A percentile compares a stretch with the other conserved stretches of the same genome.
Evolutionary conservation across 2,888 invertebrate species (phyloP).

Genomic region (Meganola albula): DNA sequence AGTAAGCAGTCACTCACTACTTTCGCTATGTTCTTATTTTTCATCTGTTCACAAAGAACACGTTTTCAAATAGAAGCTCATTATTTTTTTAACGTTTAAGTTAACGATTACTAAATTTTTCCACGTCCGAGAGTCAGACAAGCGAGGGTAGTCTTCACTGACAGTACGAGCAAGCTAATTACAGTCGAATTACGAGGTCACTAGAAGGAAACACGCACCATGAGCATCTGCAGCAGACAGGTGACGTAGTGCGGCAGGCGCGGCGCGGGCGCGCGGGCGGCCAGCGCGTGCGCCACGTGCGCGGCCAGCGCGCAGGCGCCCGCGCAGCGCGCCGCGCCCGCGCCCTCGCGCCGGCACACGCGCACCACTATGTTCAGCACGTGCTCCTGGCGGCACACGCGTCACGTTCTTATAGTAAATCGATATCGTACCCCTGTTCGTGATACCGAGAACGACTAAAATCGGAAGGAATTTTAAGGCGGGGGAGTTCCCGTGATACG

Average conservation of each 20-base stretch:
- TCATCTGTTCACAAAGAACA: slow-evolving; percentile 81
- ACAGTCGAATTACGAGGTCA: not conserved
- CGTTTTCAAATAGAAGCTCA: no score
- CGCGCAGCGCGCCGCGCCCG: slow-evolving; percentile 91
- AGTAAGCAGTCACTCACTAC: slow-evolving; percentile 89
- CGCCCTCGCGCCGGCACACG: slow-evolving; percentile 92
- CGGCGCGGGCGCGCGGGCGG: slow-evolving; percentile 36
- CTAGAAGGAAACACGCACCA: slow-evolving; percentile 50
- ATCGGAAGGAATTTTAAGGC: no score
- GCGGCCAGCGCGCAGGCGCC: slow-evolving; percentile 90
- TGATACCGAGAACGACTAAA: no score
- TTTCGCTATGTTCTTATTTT: slow-evolving; percentile 88
- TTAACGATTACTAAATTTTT: not conserved
- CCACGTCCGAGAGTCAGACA: no score
- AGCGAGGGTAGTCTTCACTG: no score
- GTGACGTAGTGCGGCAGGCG: slow-evolving; percentile 63
- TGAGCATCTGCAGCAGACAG: slow-evolving; percentile 70
- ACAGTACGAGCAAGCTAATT: not conserved
- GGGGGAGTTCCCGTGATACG: no score
- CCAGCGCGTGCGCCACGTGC: slow-evolving; percentile 59
- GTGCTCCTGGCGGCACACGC: slow-evolving; percentile 84
- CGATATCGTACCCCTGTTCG: not conserved
- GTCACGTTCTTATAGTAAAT: not conserved
- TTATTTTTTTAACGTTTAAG: not conserved
- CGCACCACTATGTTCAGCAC: slow-evolving; percentile 91